Percentiles rank a stretch among this genome's conserved stretches.
These are phyloP conservation scores for Anorthoa munda DNA, from an alignment of 2,888 invertebrate genomes.

Conservation along the genomic window DNA sequence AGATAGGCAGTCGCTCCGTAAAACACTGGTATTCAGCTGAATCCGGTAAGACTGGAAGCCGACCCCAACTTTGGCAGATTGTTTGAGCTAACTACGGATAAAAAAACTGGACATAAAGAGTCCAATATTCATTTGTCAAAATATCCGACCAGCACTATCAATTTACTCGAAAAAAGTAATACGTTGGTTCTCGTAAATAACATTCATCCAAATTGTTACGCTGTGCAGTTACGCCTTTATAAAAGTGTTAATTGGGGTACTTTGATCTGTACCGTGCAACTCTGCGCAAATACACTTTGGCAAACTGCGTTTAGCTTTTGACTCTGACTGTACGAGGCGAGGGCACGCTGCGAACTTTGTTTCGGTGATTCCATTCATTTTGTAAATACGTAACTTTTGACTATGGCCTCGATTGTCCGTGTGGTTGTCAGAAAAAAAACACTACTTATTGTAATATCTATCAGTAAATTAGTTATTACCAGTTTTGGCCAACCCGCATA, in stretches of 20 bases:
- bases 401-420: not conserved
- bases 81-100: no score
- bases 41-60: no score
- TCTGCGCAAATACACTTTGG: constrained; percentile 14
- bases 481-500: no score
- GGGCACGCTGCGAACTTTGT: constrained; percentile 11
- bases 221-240: not conserved
- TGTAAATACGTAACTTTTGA: not conserved
- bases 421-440: not conserved
- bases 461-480: no score
- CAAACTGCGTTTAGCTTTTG: constrained; percentile 2
- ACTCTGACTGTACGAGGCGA: not conserved
- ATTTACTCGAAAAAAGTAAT: not conserved
- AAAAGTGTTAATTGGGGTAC: not conserved
- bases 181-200: not conserved
- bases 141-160: not conserved
- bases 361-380: constrained; percentile 21
- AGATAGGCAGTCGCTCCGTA: no score
- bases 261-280: constrained; percentile 12
- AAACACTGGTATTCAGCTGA: no score
- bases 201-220: not conserved
- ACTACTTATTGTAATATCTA: no score
- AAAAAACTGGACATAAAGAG: not conserved
- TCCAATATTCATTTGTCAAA: not conserved
- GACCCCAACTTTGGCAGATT: no score